Conservation (phyloP, 2,113 vertebrate genomes). For the Sinocyclocheilus anshuiensis region DNA sequence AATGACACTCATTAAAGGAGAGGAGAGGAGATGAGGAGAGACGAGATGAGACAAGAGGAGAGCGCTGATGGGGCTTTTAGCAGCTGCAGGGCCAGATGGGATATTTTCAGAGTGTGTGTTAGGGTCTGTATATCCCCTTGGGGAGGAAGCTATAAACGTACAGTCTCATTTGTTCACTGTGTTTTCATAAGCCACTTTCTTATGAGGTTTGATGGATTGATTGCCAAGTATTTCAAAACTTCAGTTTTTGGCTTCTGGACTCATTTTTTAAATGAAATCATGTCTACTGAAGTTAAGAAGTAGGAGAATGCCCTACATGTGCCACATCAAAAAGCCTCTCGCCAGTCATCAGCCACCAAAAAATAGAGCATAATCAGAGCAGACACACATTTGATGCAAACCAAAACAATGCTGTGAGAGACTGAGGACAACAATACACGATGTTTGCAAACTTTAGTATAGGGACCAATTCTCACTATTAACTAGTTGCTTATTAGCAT, state of each 20-base stretch:
- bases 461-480: too few relatives aligned
- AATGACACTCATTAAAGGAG: conserved; percentile 1
- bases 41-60: not conserved
- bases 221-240: not conserved
- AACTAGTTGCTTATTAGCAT: too few relatives aligned
- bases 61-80: not conserved
- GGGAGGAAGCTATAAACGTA: conserved; percentile 65
- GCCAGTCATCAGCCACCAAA: not conserved
- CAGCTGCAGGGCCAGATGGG: conserved; percentile 78
- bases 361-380: not conserved
- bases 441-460: not conserved
- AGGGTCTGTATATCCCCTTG: conserved; percentile 63
- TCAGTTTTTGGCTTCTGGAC: not conserved
- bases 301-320: not conserved
- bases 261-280: not conserved
- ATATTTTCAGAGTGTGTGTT: conserved; percentile 72
- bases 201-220: not conserved
- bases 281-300: not conserved
- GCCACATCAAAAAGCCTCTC: not conserved
- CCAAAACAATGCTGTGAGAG: not conserved
- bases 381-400: not conserved
- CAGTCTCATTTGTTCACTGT: conserved; percentile 8
- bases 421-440: not conserved
- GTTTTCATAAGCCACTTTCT: not conserved
- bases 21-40: conserved; percentile 35